Percentiles rank a stretch among this genome's conserved stretches.
These are phyloP conservation scores for Parapsyche elsis DNA, from an alignment of 1,140 invertebrate species.

Conservation along the genomic window DNA sequence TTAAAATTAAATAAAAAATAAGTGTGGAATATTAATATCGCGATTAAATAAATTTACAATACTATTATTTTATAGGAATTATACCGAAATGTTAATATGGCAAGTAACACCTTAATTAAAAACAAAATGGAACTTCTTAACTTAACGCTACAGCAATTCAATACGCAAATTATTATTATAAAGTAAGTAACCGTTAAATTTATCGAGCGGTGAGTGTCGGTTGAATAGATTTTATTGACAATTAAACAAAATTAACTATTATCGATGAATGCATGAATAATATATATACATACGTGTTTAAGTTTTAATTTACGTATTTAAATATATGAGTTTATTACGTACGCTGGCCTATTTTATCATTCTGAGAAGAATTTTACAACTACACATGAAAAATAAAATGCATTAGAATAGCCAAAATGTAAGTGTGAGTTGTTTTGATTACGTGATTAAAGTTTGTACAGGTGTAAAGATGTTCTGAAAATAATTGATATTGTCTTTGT, in stretches of 20 bases:
- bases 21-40: constrained; percentile 25
- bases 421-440: background rate
- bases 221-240: too few relatives aligned
- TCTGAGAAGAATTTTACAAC: background rate
- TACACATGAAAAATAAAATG: too few relatives aligned
- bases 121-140: constrained; percentile 32
- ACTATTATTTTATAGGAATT: constrained; percentile 35
- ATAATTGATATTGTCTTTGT: constrained; percentile 30
- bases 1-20: constrained; percentile 29
- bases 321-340: too few relatives aligned
- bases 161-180: constrained; percentile 10
- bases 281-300: too few relatives aligned
- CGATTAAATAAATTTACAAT: constrained; percentile 26
- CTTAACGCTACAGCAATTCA: constrained; percentile 18
- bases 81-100: constrained; percentile 39
- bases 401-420: constrained; percentile 7
- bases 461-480: constrained; percentile 33
- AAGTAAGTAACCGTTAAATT: constrained; percentile 10
- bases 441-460: constrained; percentile 10
- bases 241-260: too few relatives aligned
- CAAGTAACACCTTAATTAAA: constrained; percentile 38
- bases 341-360: too few relatives aligned
- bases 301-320: too few relatives aligned
- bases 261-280: too few relatives aligned
- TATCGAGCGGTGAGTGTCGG: too few relatives aligned